Base-by-base conservation (phyloP, 2,113 vertebrate genomes). In the Rana temporaria region DNA sequence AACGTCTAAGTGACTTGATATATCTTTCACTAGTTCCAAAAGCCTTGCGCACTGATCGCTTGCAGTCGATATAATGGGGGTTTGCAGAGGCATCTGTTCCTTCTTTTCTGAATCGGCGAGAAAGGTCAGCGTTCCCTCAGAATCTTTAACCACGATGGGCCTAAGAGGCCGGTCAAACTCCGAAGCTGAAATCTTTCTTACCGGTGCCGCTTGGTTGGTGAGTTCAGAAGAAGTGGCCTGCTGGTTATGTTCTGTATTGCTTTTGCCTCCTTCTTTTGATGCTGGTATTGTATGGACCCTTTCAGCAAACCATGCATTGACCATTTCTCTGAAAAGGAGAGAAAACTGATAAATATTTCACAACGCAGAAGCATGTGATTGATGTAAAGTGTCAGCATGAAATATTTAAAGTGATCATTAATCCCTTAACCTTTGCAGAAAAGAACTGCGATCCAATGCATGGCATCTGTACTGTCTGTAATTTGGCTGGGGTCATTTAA, bases 221-320 rank as follows among this genome's bases (percentile, higher is more conserved):
- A 67, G 86, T 38, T 95, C 91, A 0, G 90, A 42, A 48, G 86
- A 78, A 85, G 87, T 6, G 85, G 89, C 70, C 82, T 89, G 91
- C 66, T 90, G 91, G 8, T 81, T 18, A 22, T 87, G 74, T 66
- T 95, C 95, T 0, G 87, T 55, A 65, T 86, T 93, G 84, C 88
- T 79, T 86, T 91, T 93, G 85, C 68, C 72, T 85, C 90, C 90
- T 42, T 91, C 96, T 86, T 93, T 95, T 90, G 94, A 92, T 34
- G 90, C 88, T 26, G 95, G 96, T 85, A 99, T 96, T 88, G 94
- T 90, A 83, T 98, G 98, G 85, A 99, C 94, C 84, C 96, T 94
- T 89, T 99, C 97, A 91, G 97, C 94, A 76, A 99, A 99, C 98
- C 98, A 99, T 86, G 96, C 96, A 78, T 99, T 99, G 92, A 99